Evolutionary conservation across 2,113 vertebrate genomes (phyloP), one percentile per base, ranked within the genome.

Genomic region (Mola mola): DNA sequence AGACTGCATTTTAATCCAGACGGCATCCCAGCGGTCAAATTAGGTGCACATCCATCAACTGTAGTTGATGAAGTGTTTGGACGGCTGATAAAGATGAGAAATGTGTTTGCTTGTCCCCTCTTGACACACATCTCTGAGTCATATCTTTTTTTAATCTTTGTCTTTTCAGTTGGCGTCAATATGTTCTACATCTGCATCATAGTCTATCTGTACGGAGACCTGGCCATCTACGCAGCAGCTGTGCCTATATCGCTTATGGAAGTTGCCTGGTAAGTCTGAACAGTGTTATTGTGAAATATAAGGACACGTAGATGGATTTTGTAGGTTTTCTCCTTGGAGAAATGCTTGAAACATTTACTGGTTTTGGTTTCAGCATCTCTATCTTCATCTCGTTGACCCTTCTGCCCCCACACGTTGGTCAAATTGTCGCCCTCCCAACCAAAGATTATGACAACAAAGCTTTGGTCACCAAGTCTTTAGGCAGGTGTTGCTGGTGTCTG

Each of bases 131-230:
- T 33, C 6, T 26, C 16, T 26, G 4, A 16, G 3, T 50, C 15
- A 22, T 13, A 2, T 49, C 0, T 57, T 37, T 17, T 15, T 66
- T 2, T 21, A n/a, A 1, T 63, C 33, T 70, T 36, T 81, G 51
- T 79, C 49, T 64, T 90, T n/a, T 8, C 92, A 99, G 97, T 97
- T 66, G 97, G 97, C 1, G 94, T 99, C 85, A 98, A 98, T 78
- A 91, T 99, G 90, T 99, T 99, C 91, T 99, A 99, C 86, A 95
- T 98, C 93, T 99, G 97, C 91, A 94, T 99, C 82, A 98, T 99
- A 3, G 81, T 96, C 66, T 99, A 99, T 81, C 94, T 99, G 81
- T 99, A 99, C 0, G 97, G 97, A 52, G 97, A 99, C 86, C 88
- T 99, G 87, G 96, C 97, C 44, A 99, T 99, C 91, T 99, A 99